Evolutionary conservation across 2,888 invertebrate species (phyloP).

Genomic region (Phalera bucephala): DNA sequence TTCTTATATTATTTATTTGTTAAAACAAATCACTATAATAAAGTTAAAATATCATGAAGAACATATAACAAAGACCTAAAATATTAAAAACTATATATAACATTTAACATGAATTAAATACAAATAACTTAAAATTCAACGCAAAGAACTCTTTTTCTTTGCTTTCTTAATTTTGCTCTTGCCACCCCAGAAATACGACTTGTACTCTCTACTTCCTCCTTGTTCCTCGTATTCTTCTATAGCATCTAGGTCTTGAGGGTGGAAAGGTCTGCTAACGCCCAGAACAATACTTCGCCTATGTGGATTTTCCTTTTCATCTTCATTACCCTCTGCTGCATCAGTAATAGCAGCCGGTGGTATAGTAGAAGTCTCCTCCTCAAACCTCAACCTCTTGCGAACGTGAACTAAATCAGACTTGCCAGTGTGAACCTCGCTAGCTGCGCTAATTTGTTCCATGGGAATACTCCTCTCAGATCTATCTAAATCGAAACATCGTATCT

Average conservation of each 20-base stretch:
- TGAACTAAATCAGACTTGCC: conserved; percentile 1
- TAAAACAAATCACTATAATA: no score
- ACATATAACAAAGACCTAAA: no score
- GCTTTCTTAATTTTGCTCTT: conserved; percentile 43
- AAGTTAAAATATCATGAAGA: no score
- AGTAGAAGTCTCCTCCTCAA: conserved; percentile 47
- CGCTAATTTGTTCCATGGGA: not conserved
- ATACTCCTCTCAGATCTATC: not conserved
- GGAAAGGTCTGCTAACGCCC: conserved; percentile 14
- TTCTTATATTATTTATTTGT: no score
- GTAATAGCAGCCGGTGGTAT: conserved; percentile 33
- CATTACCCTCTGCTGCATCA: conserved; percentile 13
- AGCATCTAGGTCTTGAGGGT: conserved; percentile 20
- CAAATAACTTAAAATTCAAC: no score
- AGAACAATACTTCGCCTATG: conserved; percentile 13
- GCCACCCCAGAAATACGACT: conserved; percentile 50
- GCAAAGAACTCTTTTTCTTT: conserved; percentile 43
- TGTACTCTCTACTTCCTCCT: conserved; percentile 39
- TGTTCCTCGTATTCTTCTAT: conserved; percentile 31
- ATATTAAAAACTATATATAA: no score
- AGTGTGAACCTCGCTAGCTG: not conserved
- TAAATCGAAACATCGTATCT: not conserved
- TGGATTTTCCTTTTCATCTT: conserved; percentile 7
- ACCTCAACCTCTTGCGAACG: conserved; percentile 49
- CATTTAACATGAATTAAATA: no score